These are phyloP conservation scores for Lycopodina hypogea DNA, from an alignment of 37 sponge, comb jelly and placozoan genomes.

Conservation along the genomic window DNA sequence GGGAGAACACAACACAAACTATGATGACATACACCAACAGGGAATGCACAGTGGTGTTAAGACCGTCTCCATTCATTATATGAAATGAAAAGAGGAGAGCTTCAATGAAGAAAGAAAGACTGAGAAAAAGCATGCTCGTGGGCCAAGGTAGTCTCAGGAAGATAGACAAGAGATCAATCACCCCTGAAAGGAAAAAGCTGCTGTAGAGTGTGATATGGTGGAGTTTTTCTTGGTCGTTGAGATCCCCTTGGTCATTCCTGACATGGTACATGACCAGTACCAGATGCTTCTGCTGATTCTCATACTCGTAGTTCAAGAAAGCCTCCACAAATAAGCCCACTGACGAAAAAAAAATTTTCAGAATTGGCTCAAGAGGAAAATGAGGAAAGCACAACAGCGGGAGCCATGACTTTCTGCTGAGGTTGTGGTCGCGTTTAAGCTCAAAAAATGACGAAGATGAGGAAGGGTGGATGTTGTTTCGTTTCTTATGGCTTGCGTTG, in stretches of 20 bases:
- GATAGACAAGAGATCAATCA: slow-evolving; percentile 39
- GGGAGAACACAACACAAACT: slow-evolving; percentile 24
- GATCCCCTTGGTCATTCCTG: not conserved
- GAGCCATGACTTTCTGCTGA: slow-evolving; percentile 44
- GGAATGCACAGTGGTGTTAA: slow-evolving; percentile 36
- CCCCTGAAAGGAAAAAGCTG: slow-evolving; percentile 53
- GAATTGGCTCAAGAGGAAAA: slow-evolving; percentile 45
- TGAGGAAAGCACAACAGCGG: slow-evolving; percentile 37
- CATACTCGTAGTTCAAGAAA: slow-evolving; percentile 9
- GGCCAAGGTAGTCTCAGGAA: slow-evolving; percentile 33
- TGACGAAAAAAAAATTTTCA: slow-evolving; percentile 38
- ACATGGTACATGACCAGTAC: slow-evolving; percentile 6
- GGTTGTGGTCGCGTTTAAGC: slow-evolving; percentile 28
- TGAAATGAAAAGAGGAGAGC: slow-evolving; percentile 60
- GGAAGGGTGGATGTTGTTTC: too few relatives aligned
- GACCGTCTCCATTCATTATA: slow-evolving; percentile 8
- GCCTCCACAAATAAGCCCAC: slow-evolving; percentile 46
- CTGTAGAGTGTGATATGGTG: slow-evolving; percentile 66
- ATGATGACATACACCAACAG: slow-evolving; percentile 29
- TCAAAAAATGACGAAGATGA: slow-evolving; percentile 12
- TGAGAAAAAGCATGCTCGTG: slow-evolving; percentile 32
- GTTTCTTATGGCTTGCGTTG: not conserved
- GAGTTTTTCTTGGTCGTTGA: slow-evolving; percentile 8
- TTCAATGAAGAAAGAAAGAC: slow-evolving; percentile 50
- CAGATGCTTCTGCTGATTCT: slow-evolving; percentile 15